Conservation (phyloP, 2,797 vertebrate species). For the Xenops minutus region DNA sequence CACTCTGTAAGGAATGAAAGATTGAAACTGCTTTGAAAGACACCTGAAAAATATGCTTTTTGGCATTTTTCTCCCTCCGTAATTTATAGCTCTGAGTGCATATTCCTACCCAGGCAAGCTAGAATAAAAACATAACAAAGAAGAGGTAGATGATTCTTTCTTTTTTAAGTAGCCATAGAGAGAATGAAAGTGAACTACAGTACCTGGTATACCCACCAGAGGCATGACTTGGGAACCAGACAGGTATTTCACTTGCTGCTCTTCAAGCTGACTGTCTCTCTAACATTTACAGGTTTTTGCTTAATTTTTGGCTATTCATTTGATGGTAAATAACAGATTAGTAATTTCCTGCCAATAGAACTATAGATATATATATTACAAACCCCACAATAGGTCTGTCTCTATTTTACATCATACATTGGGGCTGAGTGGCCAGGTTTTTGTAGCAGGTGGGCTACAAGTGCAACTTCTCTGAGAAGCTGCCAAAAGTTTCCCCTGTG, state of each 20-base stretch:
- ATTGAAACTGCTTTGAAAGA: neutral
- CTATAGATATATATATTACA: neutral
- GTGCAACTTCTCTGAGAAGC: neutral
- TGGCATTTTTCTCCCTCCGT: neutral
- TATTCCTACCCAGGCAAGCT: neutral
- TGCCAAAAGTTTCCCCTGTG: neutral
- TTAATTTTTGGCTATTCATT: neutral
- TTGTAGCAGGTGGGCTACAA: rapidly evolving
- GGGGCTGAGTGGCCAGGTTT: neutral
- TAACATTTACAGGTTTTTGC: neutral
- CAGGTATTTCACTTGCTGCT: neutral
- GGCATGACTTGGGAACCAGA: neutral
- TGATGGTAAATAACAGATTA: neutral
- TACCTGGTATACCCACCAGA: neutral
- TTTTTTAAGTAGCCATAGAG: neutral
- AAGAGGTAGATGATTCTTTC: neutral
- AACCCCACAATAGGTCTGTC: neutral
- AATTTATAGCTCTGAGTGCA: neutral
- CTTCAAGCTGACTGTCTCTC: neutral
- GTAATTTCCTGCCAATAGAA: neutral
- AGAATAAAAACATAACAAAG: neutral
- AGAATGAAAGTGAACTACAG: neutral
- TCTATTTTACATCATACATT: neutral
- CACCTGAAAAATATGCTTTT: neutral
- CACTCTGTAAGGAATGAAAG: neutral